phyloP scores from a whole-genome alignment of 2,888 invertebrate species.

The Ornithoptera alexandrae region DNA sequence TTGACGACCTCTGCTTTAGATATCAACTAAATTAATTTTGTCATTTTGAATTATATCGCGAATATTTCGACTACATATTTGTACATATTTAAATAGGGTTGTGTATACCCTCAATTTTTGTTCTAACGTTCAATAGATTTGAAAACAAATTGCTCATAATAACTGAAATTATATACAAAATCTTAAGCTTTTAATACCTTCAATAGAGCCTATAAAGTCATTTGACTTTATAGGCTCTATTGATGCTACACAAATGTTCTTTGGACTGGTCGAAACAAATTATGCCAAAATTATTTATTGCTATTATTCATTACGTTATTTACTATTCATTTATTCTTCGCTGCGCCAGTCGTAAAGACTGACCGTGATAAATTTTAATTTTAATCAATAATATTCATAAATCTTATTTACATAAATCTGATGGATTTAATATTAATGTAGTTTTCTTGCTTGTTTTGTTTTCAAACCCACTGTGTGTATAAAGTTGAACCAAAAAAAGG shows the following conservation, averaged over 20 bases:
- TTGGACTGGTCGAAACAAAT: background rate
- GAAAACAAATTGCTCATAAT: background rate
- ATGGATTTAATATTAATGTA: slow-evolving; percentile 11
- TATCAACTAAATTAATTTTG: background rate
- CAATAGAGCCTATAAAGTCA: background rate
- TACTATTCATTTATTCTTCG: slow-evolving; percentile 21
- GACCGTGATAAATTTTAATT: slow-evolving; percentile 22
- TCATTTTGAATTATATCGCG: background rate
- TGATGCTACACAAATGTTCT: background rate
- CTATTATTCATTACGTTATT: slow-evolving; percentile 10
- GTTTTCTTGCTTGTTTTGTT: slow-evolving; percentile 15
- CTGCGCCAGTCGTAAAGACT: slow-evolving; percentile 5
- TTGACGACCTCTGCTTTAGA: background rate
- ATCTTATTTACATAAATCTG: slow-evolving; percentile 13
- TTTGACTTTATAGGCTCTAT: background rate
- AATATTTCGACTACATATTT: background rate
- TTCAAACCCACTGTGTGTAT: background rate
- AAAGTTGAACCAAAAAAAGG: too few relatives aligned
- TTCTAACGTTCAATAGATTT: background rate
- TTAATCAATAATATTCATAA: slow-evolving; percentile 23
- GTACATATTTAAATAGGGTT: too few relatives aligned
- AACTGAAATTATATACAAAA: background rate
- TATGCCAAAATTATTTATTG: slow-evolving; percentile 21
- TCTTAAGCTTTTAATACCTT: background rate
- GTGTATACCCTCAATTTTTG: background rate